These are phyloP conservation scores for Eristalis tenax DNA, from an alignment of 2,888 invertebrate genomes.

Conservation along the genomic window DNA sequence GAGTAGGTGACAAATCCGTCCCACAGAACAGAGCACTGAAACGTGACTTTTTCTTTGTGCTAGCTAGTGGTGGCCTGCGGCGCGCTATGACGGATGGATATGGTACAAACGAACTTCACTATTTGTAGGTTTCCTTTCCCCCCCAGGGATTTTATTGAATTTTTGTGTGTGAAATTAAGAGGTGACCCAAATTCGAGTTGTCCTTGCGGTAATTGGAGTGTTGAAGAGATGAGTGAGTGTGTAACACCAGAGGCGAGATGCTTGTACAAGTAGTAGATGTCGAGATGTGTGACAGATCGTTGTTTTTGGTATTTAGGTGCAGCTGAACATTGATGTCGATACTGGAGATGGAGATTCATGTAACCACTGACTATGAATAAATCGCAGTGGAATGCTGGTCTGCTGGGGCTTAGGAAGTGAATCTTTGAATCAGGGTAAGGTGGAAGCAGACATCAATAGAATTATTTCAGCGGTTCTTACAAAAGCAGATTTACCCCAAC, in stretches of 20 bases:
- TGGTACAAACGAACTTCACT: neutral
- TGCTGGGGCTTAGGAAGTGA: neutral
- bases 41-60: slow-evolving; percentile 32
- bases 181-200: neutral
- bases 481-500: too few species aligned
- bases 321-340: neutral
- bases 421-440: neutral
- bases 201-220: neutral
- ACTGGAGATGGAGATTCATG: neutral
- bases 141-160: slow-evolving; percentile 14
- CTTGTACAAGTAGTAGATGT: neutral
- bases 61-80: neutral
- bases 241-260: neutral
- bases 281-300: neutral
- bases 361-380: neutral
- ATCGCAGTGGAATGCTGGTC: neutral
- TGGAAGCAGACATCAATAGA: too few species aligned
- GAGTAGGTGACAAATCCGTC: slow-evolving; percentile 26
- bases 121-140: neutral
- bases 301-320: neutral
- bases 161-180: slow-evolving; percentile 16
- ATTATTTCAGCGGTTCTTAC: too few species aligned
- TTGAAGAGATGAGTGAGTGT: neutral
- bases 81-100: neutral
- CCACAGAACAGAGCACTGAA: slow-evolving; percentile 15